Conservation (phyloP, 2,113 vertebrate genomes). For the Thunnus maccoyii region DNA sequence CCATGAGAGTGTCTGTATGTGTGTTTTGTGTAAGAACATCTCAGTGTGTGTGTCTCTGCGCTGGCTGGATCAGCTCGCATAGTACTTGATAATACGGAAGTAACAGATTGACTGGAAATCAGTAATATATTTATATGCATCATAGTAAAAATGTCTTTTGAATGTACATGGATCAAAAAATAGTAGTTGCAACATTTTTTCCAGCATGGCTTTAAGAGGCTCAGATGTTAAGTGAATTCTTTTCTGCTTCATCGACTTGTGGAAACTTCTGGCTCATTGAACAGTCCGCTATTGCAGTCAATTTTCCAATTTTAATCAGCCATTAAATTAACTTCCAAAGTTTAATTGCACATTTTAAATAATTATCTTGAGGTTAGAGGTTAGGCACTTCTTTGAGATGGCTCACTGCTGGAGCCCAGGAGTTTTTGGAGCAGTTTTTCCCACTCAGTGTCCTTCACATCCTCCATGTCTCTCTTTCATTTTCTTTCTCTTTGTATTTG, state of each 20-base stretch:
- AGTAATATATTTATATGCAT: conserved; percentile 16
- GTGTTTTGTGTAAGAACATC: background rate
- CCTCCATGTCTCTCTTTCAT: background rate
- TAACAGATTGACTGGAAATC: conserved; percentile 8
- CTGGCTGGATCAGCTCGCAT: conserved; percentile 8
- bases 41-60: background rate
- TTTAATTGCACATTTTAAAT: conserved; percentile 70
- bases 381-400: conserved; percentile 35
- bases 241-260: conserved; percentile 57
- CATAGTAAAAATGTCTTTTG: conserved; percentile 17
- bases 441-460: background rate
- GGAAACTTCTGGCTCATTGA: conserved; percentile 60
- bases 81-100: conserved; percentile 8
- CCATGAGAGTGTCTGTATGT: conserved; percentile 12
- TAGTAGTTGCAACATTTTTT: conserved; percentile 6
- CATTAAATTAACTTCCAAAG: conserved; percentile 71
- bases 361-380: conserved; percentile 54
- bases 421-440: conserved; percentile 16
- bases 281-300: conserved; percentile 42
- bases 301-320: conserved; percentile 70
- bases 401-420: conserved; percentile 17
- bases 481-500: background rate
- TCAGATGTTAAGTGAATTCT: conserved; percentile 26
- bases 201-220: conserved; percentile 27
- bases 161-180: background rate